These are phyloP conservation scores for Drosophila formosana DNA, from an alignment of 2,888 invertebrate genomes.

Conservation along the genomic window DNA sequence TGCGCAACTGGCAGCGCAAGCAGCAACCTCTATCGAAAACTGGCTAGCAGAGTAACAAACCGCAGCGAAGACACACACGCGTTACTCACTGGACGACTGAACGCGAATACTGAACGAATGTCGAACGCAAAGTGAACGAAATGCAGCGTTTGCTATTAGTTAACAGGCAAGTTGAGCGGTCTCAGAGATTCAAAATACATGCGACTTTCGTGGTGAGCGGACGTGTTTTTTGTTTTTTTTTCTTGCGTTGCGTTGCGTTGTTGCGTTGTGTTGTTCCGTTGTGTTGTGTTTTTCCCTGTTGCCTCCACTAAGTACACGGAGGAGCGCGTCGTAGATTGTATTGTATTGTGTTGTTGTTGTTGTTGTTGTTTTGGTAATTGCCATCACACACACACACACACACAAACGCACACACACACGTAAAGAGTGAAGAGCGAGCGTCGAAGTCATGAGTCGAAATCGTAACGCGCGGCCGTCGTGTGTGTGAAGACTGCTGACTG, in stretches of 20 bases:
- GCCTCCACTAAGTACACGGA: conserved; percentile 34
- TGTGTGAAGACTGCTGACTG: conserved; percentile 22
- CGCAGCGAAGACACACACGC: not conserved
- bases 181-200: conserved; percentile 51
- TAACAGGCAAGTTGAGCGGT: conserved; percentile 21
- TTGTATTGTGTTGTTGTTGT: conserved; percentile 48
- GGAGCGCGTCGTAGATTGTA: conserved; percentile 58
- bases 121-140: conserved; percentile 15
- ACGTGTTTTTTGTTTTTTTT: conserved; percentile 56
- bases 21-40: not conserved
- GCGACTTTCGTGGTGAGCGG: conserved; percentile 66
- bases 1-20: not conserved
- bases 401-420: conserved; percentile 3
- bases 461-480: conserved; percentile 40
- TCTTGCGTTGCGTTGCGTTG: conserved; percentile 31
- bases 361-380: conserved; percentile 68
- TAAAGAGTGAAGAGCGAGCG: conserved; percentile 4
- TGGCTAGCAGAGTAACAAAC: not conserved
- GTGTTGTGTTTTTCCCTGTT: conserved; percentile 34
- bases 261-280: conserved; percentile 35
- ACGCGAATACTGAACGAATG: conserved; percentile 13
- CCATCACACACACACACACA: conserved; percentile 39
- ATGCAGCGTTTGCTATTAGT: conserved; percentile 28
- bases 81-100: conserved; percentile 34
- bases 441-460: conserved; percentile 49